Base-by-base conservation (phyloP, 1,140 invertebrate genomes). In the Subanguina moxae region DNA sequence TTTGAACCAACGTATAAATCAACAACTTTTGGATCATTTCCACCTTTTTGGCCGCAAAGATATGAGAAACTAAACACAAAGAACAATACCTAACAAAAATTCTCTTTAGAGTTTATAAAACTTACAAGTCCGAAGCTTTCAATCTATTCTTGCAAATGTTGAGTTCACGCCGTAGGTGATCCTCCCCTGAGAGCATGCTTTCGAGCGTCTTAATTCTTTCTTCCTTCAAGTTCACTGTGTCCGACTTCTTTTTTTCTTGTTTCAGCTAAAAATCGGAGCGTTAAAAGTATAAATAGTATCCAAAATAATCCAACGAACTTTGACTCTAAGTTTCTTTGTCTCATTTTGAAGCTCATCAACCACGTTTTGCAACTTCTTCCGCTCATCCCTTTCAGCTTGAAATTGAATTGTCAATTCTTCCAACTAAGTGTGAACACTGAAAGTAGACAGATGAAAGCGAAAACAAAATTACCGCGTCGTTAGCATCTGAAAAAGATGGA, bases 71-170 rank as follows among this genome's bases (percentile, higher is more conserved):
- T 65, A 65, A 65, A 65, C n/a, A n/a, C n/a, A 56, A 48, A 21
- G 23, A 17, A 8, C 19, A 38, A 5, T 38, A 38, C 32, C 32
- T n/a, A 45, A 45, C 43, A 45, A 45, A 13, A 45, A 45, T 45
- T 13, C n/a, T 45, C n/a, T 45, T 45, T 45, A 45, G 43, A 45
- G 11, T 45, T 13, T 45, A 13, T 56, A 52, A 57, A 66, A 70
- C 23, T 3, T 32, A 70, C 68, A 70, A 70, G 23, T 70, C 68
- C 46, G 42, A 30, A 27, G 48, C 67, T 59, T 25, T 64, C 3
- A 67, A n/a, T 7, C 65, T 65, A 0, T 23, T 11, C 56, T 70
- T 65, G 58, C 30, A 52, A 25, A 1, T n/a, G 25, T 62, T 19
- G 15, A 46, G 38, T 8, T 68, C 38, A 19, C 25, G 5, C 32